Percentiles rank a stretch among this genome's conserved stretches.
phyloP scores from a whole-genome alignment of 2,113 vertebrate species.

The Ctenodactylus gundi region DNA sequence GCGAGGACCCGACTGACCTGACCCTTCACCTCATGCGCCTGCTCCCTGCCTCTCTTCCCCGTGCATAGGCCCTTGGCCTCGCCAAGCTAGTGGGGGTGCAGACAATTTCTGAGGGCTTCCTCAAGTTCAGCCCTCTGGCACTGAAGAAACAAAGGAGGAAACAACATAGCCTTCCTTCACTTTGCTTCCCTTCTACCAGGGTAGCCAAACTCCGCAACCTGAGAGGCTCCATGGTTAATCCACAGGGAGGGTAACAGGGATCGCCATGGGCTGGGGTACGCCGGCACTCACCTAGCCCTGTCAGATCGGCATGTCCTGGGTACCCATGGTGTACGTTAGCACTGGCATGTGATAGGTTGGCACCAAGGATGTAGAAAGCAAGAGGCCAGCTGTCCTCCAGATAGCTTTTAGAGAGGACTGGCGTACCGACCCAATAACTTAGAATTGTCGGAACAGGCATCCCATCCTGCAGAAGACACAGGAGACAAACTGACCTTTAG shows the following conservation, averaged over 20 bases:
- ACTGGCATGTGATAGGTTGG: background rate
- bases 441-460: background rate
- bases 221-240: background rate
- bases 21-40: background rate
- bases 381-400: background rate
- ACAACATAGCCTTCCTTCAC: background rate
- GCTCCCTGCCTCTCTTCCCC: background rate
- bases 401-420: background rate
- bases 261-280: background rate
- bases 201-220: background rate
- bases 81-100: background rate
- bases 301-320: background rate
- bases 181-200: background rate
- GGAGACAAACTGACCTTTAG: background rate
- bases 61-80: background rate
- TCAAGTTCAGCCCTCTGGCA: background rate
- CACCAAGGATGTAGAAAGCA: background rate
- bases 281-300: background rate
- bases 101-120: background rate
- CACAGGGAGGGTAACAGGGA: background rate
- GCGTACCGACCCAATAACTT: background rate
- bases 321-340: background rate
- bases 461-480: background rate
- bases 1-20: background rate
- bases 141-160: background rate